phyloP scores from a whole-genome alignment of 2,113 vertebrate species.

The Petroica traversi region DNA sequence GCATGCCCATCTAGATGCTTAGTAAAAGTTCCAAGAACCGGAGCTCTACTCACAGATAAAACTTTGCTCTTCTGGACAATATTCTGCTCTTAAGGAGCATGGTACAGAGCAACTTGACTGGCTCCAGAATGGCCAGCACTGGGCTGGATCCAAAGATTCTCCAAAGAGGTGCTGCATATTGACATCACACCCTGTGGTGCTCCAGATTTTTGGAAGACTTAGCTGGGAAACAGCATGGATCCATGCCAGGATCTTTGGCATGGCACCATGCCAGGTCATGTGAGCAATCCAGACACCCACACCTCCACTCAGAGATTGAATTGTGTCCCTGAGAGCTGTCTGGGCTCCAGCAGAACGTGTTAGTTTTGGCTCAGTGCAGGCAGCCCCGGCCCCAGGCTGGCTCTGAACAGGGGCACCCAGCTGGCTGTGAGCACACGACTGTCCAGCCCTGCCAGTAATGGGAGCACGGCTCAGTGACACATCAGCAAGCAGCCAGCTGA shows the following conservation, averaged over 20 bases:
- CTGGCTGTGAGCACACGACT: background rate
- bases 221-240: background rate
- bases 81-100: background rate
- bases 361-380: background rate
- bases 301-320: background rate
- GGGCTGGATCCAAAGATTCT: background rate
- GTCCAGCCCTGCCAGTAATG: rapidly evolving
- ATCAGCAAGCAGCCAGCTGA: background rate
- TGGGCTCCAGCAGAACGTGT: background rate
- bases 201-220: background rate
- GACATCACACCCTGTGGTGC: rapidly evolving
- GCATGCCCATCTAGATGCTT: background rate
- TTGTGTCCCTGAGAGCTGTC: background rate
- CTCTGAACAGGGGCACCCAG: background rate
- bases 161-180: background rate
- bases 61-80: background rate
- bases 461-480: background rate
- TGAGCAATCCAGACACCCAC: background rate
- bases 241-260: background rate
- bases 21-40: background rate
- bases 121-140: background rate
- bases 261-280: background rate
- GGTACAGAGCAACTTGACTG: background rate
- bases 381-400: background rate
- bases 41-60: background rate